phyloP scores from a whole-genome alignment of 1,140 invertebrate species.

The Brachionus asplanchnoidis region DNA sequence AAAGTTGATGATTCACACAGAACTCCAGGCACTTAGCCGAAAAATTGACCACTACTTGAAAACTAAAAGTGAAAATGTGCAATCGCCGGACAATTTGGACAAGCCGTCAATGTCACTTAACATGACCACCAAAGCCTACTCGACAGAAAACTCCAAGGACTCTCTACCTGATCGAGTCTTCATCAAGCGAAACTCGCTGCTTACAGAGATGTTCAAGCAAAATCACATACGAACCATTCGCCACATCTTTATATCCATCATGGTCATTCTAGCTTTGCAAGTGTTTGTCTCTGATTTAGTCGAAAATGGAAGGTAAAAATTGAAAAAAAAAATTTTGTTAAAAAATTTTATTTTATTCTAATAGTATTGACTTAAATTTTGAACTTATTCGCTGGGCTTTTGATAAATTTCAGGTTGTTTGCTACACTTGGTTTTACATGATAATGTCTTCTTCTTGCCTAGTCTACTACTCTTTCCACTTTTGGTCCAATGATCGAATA shows the following conservation, averaged over 20 bases:
- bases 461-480: slow-evolving; percentile 60
- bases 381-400: slow-evolving; percentile 60
- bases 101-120: neutral
- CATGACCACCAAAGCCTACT: slow-evolving; percentile 35
- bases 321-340: neutral
- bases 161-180: neutral
- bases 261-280: slow-evolving; percentile 70
- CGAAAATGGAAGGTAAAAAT: slow-evolving; percentile 68
- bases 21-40: neutral
- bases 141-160: neutral
- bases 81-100: neutral
- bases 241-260: slow-evolving; percentile 74
- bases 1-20: neutral
- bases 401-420: slow-evolving; percentile 60
- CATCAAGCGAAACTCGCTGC: slow-evolving; percentile 4
- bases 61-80: neutral
- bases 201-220: slow-evolving; percentile 66
- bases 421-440: slow-evolving; percentile 62
- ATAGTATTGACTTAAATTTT: slow-evolving; percentile 61
- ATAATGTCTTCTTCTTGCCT: slow-evolving; percentile 56
- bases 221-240: slow-evolving; percentile 75
- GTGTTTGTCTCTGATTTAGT: slow-evolving; percentile 68
- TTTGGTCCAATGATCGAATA: slow-evolving; percentile 56
- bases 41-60: neutral
- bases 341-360: slow-evolving; percentile 11